These are phyloP conservation scores for Drosophila quadrilineata DNA, from an alignment of 1,140 invertebrate genomes.

Conservation along the genomic window DNA sequence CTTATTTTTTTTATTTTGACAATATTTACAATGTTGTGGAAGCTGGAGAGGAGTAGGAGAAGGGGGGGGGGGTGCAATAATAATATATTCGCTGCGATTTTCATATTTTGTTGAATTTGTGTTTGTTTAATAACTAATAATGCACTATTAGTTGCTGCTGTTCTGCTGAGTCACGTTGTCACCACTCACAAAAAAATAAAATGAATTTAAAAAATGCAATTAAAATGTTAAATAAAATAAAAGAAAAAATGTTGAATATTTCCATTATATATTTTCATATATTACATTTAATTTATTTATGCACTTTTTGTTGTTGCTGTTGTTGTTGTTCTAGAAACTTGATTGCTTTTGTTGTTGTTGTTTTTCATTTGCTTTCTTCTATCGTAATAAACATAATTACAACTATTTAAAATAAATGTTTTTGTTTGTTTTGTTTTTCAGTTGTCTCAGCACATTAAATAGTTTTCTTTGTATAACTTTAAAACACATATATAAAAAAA, in stretches of 20 bases:
- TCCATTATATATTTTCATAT: too few relatives aligned
- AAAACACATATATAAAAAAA: constrained; percentile 28
- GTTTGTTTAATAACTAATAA: constrained; percentile 69
- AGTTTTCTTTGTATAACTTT: too few relatives aligned
- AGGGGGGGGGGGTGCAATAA: constrained; percentile 44
- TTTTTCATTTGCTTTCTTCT: constrained; percentile 20
- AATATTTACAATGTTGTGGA: constrained; percentile 43
- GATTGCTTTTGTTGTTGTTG: constrained; percentile 40
- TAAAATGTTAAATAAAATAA: too few relatives aligned
- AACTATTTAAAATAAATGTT: constrained; percentile 51
- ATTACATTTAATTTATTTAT: too few relatives aligned
- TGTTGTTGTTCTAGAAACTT: constrained; percentile 58
- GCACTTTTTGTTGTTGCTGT: not conserved
- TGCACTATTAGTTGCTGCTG: constrained; percentile 71
- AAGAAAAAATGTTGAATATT: too few relatives aligned
- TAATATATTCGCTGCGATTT: constrained; percentile 51
- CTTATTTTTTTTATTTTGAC: constrained; percentile 39
- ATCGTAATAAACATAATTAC: constrained; percentile 48
- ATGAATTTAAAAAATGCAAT: too few relatives aligned
- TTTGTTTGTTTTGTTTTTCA: constrained; percentile 9
- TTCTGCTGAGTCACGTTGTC: too few relatives aligned
- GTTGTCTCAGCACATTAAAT: too few relatives aligned
- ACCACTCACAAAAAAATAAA: too few relatives aligned
- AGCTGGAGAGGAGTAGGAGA: too few relatives aligned
- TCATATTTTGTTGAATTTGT: constrained; percentile 34